Evolutionary conservation across 2,888 invertebrate species (phyloP).

Genomic region (Helicoverpa assulta): DNA sequence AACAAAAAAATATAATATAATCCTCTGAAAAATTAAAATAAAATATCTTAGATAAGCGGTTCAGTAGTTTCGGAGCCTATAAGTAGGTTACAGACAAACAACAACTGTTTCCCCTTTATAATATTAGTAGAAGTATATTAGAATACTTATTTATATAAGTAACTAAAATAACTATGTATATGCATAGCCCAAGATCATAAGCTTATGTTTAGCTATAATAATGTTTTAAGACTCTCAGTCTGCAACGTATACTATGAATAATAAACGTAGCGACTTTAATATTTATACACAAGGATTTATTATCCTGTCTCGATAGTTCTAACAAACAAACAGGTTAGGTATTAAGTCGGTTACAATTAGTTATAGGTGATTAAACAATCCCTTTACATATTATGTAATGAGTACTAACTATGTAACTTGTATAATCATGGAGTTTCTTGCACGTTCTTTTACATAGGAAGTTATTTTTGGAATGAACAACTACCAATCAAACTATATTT

Average conservation of each 20-base stretch:
- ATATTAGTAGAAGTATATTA: constrained; percentile 26
- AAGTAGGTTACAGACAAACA: too few species aligned
- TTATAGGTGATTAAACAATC: constrained; percentile 13
- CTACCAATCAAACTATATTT: too few species aligned
- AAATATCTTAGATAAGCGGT: too few species aligned
- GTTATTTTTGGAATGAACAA: too few species aligned
- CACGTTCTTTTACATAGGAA: too few species aligned
- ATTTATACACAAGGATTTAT: constrained; percentile 23
- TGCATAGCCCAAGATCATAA: constrained; percentile 7
- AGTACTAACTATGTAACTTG: too few species aligned
- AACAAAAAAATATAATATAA: too few species aligned
- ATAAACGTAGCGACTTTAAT: constrained; percentile 19
- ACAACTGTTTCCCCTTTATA: too few species aligned
- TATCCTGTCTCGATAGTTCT: constrained; percentile 21
- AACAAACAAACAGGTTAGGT: constrained; percentile 18
- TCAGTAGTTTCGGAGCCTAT: too few species aligned
- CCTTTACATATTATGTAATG: background rate
- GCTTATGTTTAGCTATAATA: constrained; percentile 22
- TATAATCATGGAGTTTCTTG: too few species aligned
- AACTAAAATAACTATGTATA: background rate
- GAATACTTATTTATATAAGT: too few species aligned
- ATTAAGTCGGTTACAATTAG: constrained; percentile 28
- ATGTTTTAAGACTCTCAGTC: constrained; percentile 25
- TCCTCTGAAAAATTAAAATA: too few species aligned
- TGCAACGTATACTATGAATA: constrained; percentile 25